phyloP scores from a whole-genome alignment of 2,888 invertebrate genomes.

The Sicus ferrugineus region DNA sequence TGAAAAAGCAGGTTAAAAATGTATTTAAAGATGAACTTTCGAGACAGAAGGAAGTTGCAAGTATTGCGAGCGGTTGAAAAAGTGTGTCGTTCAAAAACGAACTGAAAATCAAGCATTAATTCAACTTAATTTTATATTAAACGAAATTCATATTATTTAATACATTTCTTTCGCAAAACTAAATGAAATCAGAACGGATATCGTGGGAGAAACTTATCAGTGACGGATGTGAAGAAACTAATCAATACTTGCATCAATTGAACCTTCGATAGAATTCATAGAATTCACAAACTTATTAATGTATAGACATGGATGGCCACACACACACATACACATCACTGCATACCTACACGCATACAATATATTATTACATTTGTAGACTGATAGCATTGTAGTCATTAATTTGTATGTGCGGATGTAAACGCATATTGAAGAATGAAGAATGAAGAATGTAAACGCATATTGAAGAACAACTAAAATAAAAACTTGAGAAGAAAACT shows the following conservation, averaged over 20 bases:
- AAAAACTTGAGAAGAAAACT: too few relatives aligned
- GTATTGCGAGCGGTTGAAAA: background rate
- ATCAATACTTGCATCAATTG: conserved; percentile 24
- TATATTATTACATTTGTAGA: conserved; percentile 54
- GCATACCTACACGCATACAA: conserved; percentile 14
- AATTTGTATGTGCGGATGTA: conserved; percentile 34
- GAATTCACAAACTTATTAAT: background rate
- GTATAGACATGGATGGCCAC: background rate
- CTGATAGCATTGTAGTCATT: conserved; percentile 57
- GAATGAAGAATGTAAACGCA: too few relatives aligned
- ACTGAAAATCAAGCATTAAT: background rate
- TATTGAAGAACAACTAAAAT: too few relatives aligned
- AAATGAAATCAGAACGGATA: background rate
- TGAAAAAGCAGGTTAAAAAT: too few relatives aligned
- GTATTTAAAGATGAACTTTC: too few relatives aligned
- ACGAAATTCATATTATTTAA: background rate
- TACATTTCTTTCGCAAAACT: background rate
- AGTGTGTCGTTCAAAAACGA: background rate
- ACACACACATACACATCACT: background rate
- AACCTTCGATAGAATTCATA: background rate
- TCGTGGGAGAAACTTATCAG: background rate
- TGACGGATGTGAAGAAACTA: background rate
- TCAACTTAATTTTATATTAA: too few relatives aligned
- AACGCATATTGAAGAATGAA: conserved; percentile 25
- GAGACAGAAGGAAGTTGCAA: too few relatives aligned